A percentile compares a stretch with the other conserved stretches of the same genome.
Conservation (phyloP, 2,888 invertebrate species). For the Drosophila rellima region DNA sequence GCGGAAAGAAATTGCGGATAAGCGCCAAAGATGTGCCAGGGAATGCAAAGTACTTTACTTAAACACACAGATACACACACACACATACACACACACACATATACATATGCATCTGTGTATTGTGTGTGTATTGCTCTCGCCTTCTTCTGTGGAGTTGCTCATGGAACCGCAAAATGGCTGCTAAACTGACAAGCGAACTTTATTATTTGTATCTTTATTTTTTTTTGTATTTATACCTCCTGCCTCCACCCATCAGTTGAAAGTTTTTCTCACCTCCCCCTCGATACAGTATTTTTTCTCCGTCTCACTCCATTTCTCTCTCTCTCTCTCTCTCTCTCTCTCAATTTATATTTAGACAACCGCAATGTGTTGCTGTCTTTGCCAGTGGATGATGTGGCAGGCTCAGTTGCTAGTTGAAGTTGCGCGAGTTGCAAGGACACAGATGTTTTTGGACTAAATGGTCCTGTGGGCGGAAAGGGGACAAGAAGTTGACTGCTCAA, state of each 20-base stretch:
- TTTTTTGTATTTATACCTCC: slow-evolving; percentile 24
- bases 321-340: background rate
- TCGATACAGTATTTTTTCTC: slow-evolving; percentile 27
- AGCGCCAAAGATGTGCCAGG: slow-evolving; percentile 70
- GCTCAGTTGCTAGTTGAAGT: slow-evolving; percentile 46
- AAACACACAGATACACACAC: background rate
- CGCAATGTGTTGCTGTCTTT: slow-evolving; percentile 64
- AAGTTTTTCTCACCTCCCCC: slow-evolving; percentile 37
- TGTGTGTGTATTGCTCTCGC: slow-evolving; percentile 19
- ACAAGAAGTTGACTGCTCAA: slow-evolving; percentile 56
- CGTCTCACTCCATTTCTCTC: background rate
- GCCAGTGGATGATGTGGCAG: slow-evolving; percentile 60
- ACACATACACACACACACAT: slow-evolving; percentile 5
- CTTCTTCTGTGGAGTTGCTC: slow-evolving; percentile 16
- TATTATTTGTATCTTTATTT: slow-evolving; percentile 73
- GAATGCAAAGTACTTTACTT: slow-evolving; percentile 55
- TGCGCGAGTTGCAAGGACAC: slow-evolving; percentile 44
- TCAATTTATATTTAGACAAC: slow-evolving; percentile 43
- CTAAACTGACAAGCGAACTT: slow-evolving; percentile 85
- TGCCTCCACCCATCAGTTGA: slow-evolving; percentile 10
- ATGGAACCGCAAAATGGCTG: slow-evolving; percentile 85
- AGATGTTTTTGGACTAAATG: slow-evolving; percentile 70
- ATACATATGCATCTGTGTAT: background rate
- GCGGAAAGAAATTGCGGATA: slow-evolving; percentile 79
- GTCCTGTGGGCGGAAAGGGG: slow-evolving; percentile 27